Evolutionary conservation across 1,140 invertebrate species (phyloP).

Genomic region (Campoletis sonorensis): DNA sequence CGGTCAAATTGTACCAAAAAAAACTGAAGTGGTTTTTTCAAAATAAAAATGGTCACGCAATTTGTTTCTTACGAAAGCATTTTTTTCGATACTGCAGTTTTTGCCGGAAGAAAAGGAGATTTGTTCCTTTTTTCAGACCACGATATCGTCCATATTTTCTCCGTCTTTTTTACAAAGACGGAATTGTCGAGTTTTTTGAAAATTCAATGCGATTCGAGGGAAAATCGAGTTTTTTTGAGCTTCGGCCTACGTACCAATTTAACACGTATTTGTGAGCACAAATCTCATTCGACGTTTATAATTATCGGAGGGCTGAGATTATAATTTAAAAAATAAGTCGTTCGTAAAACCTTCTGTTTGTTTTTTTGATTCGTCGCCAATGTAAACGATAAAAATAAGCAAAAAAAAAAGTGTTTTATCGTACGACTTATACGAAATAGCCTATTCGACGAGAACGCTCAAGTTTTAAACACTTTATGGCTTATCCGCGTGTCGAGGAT

Average conservation of each 20-base stretch:
- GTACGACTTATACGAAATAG: background rate
- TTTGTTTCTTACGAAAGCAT: background rate
- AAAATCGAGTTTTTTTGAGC: background rate
- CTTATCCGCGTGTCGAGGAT: slow-evolving; percentile 8
- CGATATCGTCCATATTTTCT: no score
- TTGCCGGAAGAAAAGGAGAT: no score
- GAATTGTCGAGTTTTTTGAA: background rate
- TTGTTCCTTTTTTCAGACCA: no score
- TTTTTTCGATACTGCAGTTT: no score
- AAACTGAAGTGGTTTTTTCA: background rate
- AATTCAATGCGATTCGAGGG: background rate
- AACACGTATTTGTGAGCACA: slow-evolving; percentile 50
- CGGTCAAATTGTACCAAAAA: background rate
- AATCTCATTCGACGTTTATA: slow-evolving; percentile 14
- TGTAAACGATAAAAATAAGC: background rate
- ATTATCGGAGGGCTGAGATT: background rate
- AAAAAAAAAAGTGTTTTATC: background rate
- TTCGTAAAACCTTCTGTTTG: background rate
- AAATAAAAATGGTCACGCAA: background rate
- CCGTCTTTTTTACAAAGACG: background rate
- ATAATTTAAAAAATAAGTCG: background rate
- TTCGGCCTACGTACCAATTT: background rate
- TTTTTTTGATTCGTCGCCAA: background rate
- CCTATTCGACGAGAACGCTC: background rate
- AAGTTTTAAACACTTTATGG: slow-evolving; percentile 1